Percentiles rank a stretch among this genome's conserved stretches.
Conservation (phyloP, 2,113 vertebrate genomes). For the Dunckerocampus dactyliophorus region DNA sequence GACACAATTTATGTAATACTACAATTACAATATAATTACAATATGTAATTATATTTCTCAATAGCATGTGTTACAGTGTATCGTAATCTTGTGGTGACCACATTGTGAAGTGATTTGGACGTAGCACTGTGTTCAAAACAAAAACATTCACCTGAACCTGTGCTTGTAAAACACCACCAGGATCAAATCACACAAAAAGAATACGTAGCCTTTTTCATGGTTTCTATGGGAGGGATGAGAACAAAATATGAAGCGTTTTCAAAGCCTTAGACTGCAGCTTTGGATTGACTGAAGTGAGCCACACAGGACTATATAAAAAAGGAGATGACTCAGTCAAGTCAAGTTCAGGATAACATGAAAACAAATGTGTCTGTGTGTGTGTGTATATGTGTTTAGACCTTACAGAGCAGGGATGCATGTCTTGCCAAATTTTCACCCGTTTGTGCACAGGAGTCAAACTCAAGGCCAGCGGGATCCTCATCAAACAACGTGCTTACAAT, state of each 20-base stretch:
- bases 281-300: slow-evolving; percentile 43
- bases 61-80: too few relatives aligned
- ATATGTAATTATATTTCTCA: too few relatives aligned
- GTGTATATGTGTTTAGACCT: slow-evolving; percentile 6
- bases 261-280: slow-evolving; percentile 37
- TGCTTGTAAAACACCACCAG: slow-evolving; percentile 34
- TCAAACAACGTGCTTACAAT: too few relatives aligned
- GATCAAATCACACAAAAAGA: slow-evolving; percentile 24
- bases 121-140: slow-evolving; percentile 5
- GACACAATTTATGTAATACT: too few relatives aligned
- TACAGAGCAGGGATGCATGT: slow-evolving; percentile 26
- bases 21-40: too few relatives aligned
- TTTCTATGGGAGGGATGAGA: slow-evolving; percentile 24
- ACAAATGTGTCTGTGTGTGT: slow-evolving; percentile 23
- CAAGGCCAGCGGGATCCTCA: too few relatives aligned
- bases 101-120: slow-evolving; percentile 4
- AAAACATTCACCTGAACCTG: slow-evolving; percentile 13
- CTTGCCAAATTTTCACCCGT: slow-evolving; percentile 9
- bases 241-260: slow-evolving; percentile 49
- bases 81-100: too few relatives aligned
- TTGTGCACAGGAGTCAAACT: too few relatives aligned
- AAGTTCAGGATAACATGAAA: slow-evolving; percentile 38
- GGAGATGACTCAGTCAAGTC: slow-evolving; percentile 53
- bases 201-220: slow-evolving; percentile 37
- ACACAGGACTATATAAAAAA: slow-evolving; percentile 55